Evolutionary conservation across 2,113 vertebrate species (phyloP).

Genomic region (Cryptomyrus ogoouensis): DNA sequence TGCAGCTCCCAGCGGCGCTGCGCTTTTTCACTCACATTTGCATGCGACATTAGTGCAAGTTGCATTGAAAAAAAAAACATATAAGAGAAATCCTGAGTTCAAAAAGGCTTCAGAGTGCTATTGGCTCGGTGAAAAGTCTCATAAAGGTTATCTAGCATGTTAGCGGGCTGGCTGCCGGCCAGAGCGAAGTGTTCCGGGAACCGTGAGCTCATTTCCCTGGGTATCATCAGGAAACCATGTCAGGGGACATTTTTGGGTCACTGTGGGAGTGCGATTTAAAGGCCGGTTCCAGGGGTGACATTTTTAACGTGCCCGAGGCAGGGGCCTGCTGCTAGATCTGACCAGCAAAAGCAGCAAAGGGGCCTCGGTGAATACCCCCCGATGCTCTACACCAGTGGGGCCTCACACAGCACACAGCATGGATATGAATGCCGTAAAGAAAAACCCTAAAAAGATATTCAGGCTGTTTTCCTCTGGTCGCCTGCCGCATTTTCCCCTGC

Average conservation of each 20-base stretch:
- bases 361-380: not conserved
- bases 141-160: not conserved
- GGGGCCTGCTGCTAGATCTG: not conserved
- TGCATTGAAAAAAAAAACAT: not conserved
- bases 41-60: not conserved
- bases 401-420: not conserved
- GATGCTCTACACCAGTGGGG: not conserved
- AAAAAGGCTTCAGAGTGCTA: not conserved
- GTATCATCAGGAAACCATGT: not conserved
- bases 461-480: conserved; percentile 1
- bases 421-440: not conserved
- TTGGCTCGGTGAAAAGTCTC: not conserved
- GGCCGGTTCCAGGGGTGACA: not conserved
- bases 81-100: not conserved
- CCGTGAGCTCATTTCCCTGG: not conserved
- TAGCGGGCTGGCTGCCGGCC: not conserved
- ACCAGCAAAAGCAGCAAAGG: not conserved
- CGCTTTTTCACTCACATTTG: not conserved
- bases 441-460: not conserved
- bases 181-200: not conserved
- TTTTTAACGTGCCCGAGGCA: not conserved
- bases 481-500: not conserved
- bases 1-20: not conserved
- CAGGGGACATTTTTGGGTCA: not conserved
- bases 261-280: not conserved